Evolutionary conservation across 1,140 invertebrate species (phyloP).

Genomic region (Hyphantria cunea): DNA sequence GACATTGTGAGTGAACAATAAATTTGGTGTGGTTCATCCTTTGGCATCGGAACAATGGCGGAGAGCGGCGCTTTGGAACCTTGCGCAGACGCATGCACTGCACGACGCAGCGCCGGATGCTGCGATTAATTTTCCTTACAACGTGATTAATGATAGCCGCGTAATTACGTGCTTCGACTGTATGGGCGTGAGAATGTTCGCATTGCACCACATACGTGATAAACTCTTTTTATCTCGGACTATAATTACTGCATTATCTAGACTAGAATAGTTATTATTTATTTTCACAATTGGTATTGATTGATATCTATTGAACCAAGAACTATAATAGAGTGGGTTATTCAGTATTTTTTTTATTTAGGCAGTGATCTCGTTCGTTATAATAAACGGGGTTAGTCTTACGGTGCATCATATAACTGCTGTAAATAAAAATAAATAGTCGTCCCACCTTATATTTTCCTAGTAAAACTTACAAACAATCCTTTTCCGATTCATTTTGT

Average conservation of each 20-base stretch:
- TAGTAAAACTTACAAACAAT: too few species aligned
- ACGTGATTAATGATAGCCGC: conserved; percentile 53
- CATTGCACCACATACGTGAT: conserved; percentile 23
- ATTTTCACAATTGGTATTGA: neutral
- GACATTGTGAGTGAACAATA: conserved; percentile 7
- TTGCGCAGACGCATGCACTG: conserved; percentile 30
- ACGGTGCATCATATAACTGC: too few species aligned
- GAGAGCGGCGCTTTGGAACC: conserved; percentile 34
- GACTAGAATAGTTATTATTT: neutral
- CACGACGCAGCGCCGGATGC: conserved; percentile 38
- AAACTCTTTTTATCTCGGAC: conserved; percentile 11
- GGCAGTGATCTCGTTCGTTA: too few species aligned
- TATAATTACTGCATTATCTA: conserved; percentile 19
- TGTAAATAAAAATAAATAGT: too few species aligned
- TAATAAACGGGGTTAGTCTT: too few species aligned
- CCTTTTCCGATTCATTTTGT: too few species aligned
- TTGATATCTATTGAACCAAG: too few species aligned
- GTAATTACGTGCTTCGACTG: conserved; percentile 46
- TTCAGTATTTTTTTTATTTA: too few species aligned
- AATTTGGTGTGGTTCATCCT: conserved; percentile 18
- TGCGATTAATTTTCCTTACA: conserved; percentile 45
- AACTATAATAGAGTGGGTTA: too few species aligned
- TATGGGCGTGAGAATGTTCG: conserved; percentile 42
- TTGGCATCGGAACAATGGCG: conserved; percentile 23
- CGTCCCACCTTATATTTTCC: too few species aligned